These are phyloP conservation scores for Endomychus coccineus DNA, from an alignment of 2,888 invertebrate genomes.

Conservation along the genomic window DNA sequence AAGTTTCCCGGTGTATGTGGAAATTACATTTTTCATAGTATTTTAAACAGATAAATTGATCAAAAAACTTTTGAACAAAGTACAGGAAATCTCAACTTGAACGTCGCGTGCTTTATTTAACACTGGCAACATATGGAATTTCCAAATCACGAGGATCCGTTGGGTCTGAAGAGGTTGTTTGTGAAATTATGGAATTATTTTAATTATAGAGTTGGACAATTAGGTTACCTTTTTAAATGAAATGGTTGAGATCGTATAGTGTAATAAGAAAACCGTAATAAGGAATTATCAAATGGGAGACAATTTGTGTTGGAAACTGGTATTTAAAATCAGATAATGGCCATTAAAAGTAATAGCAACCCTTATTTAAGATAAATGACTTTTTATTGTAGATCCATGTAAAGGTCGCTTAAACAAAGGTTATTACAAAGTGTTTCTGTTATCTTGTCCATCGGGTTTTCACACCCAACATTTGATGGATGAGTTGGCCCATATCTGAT, in stretches of 20 bases:
- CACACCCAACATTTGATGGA: constrained; percentile 44
- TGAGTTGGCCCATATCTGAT: constrained; percentile 42
- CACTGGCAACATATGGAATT: no score
- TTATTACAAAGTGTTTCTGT: constrained; percentile 43
- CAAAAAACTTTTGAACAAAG: no score
- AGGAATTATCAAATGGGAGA: constrained; percentile 10
- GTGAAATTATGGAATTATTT: no score
- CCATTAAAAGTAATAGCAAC: constrained; percentile 39
- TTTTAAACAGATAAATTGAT: no score
- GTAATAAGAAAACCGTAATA: constrained; percentile 10
- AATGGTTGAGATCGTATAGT: constrained; percentile 6
- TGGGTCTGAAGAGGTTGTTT: no score
- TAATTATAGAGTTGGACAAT: no score
- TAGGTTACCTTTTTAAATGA: constrained; percentile 9
- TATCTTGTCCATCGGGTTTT: constrained; percentile 43
- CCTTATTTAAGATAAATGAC: constrained; percentile 43
- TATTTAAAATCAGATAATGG: constrained; percentile 32
- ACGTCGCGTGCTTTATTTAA: no score
- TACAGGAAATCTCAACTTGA: no score
- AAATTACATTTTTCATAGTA: no score
- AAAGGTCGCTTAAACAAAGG: constrained; percentile 43
- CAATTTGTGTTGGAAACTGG: constrained; percentile 23
- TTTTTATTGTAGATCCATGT: constrained; percentile 42
- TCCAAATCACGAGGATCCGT: no score
- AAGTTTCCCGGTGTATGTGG: no score